Percentiles rank a stretch among this genome's conserved stretches.
These are phyloP conservation scores for Eurypyga helias DNA, from an alignment of 2,113 vertebrate species.

Conservation along the genomic window DNA sequence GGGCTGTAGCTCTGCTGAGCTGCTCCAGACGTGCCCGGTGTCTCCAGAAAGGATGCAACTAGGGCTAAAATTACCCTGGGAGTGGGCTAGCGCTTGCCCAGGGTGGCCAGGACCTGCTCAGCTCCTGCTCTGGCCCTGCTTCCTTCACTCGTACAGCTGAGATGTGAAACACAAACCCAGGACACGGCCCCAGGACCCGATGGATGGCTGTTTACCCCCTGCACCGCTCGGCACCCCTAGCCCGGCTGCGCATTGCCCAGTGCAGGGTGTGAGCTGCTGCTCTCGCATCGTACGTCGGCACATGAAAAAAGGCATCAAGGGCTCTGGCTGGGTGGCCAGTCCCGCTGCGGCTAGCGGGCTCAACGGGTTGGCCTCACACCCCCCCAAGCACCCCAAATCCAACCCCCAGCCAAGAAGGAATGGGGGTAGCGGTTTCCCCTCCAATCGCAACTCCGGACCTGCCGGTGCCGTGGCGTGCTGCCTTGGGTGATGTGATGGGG, in stretches of 20 bases:
- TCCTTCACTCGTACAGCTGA: neutral
- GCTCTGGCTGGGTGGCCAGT: neutral
- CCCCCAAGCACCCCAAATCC: neutral
- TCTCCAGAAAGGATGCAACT: neutral
- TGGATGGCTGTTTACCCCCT: neutral
- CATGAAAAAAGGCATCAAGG: neutral
- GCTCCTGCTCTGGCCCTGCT: fast-evolving
- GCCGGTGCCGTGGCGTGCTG: fast-evolving
- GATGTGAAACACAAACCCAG: neutral
- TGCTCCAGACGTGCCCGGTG: fast-evolving
- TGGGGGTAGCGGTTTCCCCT: fast-evolving
- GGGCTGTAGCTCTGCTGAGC: neutral
- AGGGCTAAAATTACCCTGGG: fast-evolving
- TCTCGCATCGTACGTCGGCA: neutral
- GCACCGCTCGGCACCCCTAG: neutral
- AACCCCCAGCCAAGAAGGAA: fast-evolving
- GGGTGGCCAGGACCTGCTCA: neutral
- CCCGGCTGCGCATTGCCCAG: neutral
- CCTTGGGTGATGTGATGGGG: neutral
- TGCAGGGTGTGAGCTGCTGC: neutral
- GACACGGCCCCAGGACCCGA: neutral
- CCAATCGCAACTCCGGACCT: neutral
- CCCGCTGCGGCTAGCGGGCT: neutral
- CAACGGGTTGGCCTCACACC: neutral
- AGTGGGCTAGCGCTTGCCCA: neutral